Evolutionary conservation across 2,888 invertebrate species (phyloP).

Genomic region (Tanytarsus gracilentus): DNA sequence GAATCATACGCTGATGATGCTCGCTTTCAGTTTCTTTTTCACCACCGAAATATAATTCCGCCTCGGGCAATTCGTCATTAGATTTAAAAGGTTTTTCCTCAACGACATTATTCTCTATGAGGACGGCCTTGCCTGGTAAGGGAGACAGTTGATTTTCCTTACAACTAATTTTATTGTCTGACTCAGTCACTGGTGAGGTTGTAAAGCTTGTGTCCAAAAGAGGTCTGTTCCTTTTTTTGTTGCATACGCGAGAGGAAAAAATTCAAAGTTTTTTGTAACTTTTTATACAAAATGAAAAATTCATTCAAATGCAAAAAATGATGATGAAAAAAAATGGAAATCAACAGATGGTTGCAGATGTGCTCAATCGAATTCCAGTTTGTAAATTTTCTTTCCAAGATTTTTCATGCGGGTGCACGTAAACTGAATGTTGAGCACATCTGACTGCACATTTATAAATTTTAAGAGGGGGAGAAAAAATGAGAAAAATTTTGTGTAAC

Average conservation of each 20-base stretch:
- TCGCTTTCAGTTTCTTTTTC: constrained; percentile 30
- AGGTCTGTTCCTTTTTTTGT: neutral
- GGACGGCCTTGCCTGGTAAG: neutral
- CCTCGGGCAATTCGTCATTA: constrained; percentile 29
- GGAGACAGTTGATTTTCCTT: neutral
- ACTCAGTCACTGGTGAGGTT: too few relatives aligned
- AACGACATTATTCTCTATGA: constrained; percentile 10
- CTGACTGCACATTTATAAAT: constrained; percentile 27
- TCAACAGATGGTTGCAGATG: constrained; percentile 19
- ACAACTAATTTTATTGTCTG: neutral
- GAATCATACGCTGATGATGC: constrained; percentile 23
- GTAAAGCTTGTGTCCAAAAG: neutral
- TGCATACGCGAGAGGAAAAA: neutral
- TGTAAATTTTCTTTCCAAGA: constrained; percentile 7
- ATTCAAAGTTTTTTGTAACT: neutral
- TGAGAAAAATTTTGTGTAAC: too few relatives aligned
- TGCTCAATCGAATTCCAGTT: neutral
- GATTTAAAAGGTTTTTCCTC: constrained; percentile 16
- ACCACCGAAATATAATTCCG: constrained; percentile 30
- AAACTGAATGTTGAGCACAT: constrained; percentile 28
- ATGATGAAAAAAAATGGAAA: neutral
- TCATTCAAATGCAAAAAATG: constrained; percentile 2
- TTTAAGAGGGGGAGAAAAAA: too few relatives aligned
- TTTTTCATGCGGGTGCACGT: constrained; percentile 2
- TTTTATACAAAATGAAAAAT: neutral